These are phyloP conservation scores for Chironomus tentans DNA, from an alignment of 2,888 invertebrate genomes.

Conservation along the genomic window DNA sequence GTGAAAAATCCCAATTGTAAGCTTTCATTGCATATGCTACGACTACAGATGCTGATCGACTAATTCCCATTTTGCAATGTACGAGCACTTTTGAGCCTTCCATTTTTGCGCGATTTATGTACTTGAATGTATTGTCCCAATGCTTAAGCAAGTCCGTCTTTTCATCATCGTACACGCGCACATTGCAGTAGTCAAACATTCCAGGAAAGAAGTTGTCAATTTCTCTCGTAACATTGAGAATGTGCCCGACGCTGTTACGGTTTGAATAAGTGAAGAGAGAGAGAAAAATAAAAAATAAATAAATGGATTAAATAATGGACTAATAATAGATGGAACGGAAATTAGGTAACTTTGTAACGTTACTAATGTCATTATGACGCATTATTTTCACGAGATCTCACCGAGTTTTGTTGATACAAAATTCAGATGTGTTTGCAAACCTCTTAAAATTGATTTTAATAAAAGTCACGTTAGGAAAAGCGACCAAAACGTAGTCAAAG, in stretches of 20 bases:
- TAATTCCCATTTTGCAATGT: constrained; percentile 99
- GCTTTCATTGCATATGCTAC: constrained; percentile 99
- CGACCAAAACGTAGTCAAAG: too few species aligned
- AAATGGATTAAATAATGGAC: too few species aligned
- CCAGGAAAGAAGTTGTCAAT: constrained; percentile 99
- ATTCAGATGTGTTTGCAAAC: too few species aligned
- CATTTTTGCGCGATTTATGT: constrained; percentile 85
- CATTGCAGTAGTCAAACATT: constrained; percentile 90
- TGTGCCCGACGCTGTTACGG: constrained; percentile 52
- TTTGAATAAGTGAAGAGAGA: constrained; percentile 34
- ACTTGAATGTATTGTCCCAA: constrained; percentile 96
- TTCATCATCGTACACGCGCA: constrained; percentile 95
- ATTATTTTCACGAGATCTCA: too few species aligned
- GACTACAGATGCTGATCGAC: constrained; percentile 94
- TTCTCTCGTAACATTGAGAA: constrained; percentile 95
- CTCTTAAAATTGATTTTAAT: too few species aligned
- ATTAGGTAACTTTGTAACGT: too few species aligned
- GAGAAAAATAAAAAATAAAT: constrained; percentile 28
- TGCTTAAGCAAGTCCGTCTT: constrained; percentile 92
- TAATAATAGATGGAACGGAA: too few species aligned
- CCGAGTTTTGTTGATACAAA: too few species aligned
- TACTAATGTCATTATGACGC: too few species aligned
- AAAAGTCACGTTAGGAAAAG: too few species aligned
- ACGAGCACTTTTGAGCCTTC: constrained; percentile 91
- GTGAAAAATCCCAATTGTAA: constrained; percentile 83